phyloP scores from a whole-genome alignment of 2,888 invertebrate species.

The Cephonodes hylas region DNA sequence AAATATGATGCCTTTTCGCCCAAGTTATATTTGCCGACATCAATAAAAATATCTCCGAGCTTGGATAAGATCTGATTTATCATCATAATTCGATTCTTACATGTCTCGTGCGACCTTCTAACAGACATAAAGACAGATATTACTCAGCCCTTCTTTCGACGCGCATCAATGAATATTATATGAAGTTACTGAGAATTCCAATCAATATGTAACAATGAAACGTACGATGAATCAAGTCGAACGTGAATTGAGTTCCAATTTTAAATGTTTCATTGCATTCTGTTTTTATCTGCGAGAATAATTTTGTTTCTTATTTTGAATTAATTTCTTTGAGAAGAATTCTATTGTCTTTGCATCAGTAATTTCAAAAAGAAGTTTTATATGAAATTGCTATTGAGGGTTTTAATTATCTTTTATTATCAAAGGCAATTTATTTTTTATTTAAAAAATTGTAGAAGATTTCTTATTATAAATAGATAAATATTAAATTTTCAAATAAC shows the following conservation, averaged over 20 bases:
- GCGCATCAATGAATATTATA: conserved; percentile 35
- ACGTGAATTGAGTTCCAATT: conserved; percentile 32
- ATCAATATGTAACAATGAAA: conserved; percentile 23
- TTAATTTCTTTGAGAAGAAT: background rate
- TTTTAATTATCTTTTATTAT: no score
- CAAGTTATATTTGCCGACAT: background rate
- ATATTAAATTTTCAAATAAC: no score
- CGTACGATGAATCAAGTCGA: conserved; percentile 16
- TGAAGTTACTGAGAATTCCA: conserved; percentile 29
- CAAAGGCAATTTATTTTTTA: no score
- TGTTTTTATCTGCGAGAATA: background rate
- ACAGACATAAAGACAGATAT: background rate
- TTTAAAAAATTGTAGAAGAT: no score
- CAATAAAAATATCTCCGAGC: background rate
- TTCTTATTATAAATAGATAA: no score
- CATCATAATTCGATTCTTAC: background rate
- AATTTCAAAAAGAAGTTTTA: no score
- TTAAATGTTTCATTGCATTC: background rate
- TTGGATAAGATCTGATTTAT: background rate
- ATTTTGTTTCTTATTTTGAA: background rate
- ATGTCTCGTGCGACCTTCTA: background rate
- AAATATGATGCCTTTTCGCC: background rate
- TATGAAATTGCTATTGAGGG: no score
- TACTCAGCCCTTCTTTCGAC: conserved; percentile 12
- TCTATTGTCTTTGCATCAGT: background rate